A percentile compares a stretch with the other conserved stretches of the same genome.
Conservation (phyloP, 2,113 vertebrate species). For the Gallinago media region DNA sequence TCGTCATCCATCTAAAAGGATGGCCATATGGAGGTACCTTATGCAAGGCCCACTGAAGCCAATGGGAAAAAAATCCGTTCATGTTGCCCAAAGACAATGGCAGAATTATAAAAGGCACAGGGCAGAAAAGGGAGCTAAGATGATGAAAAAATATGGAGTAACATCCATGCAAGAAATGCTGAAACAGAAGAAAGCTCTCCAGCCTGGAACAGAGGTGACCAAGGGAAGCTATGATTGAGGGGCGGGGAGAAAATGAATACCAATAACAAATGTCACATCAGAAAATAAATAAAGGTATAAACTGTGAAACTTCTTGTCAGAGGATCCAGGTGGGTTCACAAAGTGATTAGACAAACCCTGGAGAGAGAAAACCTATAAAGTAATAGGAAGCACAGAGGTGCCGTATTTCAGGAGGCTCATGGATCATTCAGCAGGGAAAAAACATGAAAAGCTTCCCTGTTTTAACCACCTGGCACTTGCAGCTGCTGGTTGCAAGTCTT, state of each 20-base stretch:
- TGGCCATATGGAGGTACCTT: not conserved
- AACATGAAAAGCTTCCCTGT: not conserved
- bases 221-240: not conserved
- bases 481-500: not conserved
- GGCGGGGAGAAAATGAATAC: not conserved
- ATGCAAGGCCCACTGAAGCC: not conserved
- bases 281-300: not conserved
- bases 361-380: not conserved
- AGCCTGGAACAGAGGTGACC: not conserved
- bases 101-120: not conserved
- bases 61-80: not conserved
- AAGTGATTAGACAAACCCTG: not conserved
- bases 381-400: not conserved
- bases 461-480: not conserved
- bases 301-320: not conserved
- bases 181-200: not conserved
- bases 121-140: not conserved
- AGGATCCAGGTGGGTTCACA: not conserved
- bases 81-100: not conserved
- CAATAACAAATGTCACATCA: not conserved
- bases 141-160: not conserved
- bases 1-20: not conserved
- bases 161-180: not conserved
- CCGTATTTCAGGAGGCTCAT: not conserved
- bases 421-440: not conserved